Percentiles rank a stretch among this genome's conserved stretches.
phyloP scores from a whole-genome alignment of 2,797 vertebrate genomes.

The Sebastes glaucus region DNA sequence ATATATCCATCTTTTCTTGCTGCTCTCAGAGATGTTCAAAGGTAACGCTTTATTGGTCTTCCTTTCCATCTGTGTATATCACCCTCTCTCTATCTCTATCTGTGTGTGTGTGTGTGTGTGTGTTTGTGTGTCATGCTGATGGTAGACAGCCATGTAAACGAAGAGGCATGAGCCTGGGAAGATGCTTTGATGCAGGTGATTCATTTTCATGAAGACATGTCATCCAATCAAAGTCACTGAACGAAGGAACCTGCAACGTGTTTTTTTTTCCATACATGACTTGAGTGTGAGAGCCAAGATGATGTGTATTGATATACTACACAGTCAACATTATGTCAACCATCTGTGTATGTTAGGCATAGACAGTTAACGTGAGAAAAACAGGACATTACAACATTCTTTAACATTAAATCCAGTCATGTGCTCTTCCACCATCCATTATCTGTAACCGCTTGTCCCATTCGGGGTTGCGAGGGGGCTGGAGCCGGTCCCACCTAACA shows the following conservation, averaged over 20 bases:
- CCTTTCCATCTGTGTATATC: neutral
- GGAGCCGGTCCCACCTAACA: too few relatives aligned
- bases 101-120: neutral
- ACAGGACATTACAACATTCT: neutral
- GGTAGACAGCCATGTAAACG: constrained; percentile 65
- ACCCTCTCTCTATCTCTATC: neutral
- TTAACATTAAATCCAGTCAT: neutral
- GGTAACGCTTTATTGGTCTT: constrained; percentile 20
- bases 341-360: neutral
- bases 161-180: constrained; percentile 62
- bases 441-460: too few relatives aligned
- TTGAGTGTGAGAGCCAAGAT: neutral
- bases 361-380: neutral
- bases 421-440: too few relatives aligned
- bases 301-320: neutral
- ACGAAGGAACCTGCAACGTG: constrained; percentile 4
- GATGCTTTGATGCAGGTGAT: constrained; percentile 68
- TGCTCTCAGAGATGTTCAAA: constrained; percentile 20
- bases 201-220: constrained; percentile 66
- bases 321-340: neutral
- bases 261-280: neutral
- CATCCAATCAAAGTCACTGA: constrained; percentile 49
- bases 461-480: too few relatives aligned
- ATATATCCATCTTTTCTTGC: constrained; percentile 19
- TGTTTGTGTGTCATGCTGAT: constrained; percentile 12